Base-by-base conservation (phyloP, 2,113 vertebrate species). In the Ahaetulla prasina region DNA sequence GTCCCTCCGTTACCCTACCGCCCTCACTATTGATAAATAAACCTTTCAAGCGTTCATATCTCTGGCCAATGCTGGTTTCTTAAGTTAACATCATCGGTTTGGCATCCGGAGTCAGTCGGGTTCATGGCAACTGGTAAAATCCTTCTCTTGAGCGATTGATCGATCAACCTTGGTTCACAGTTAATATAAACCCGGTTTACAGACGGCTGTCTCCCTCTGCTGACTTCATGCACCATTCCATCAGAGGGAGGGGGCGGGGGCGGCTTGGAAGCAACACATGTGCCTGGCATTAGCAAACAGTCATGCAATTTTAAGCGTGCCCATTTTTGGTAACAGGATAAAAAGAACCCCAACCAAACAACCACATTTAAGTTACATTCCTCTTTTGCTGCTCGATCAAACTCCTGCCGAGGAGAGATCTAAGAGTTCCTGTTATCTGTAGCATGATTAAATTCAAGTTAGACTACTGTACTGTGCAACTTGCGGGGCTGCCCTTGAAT, bases 221-320 rank as follows among this genome's bases (percentile, higher is more conserved):
- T 74, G 68, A 80, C 18, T 39, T 39, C 68, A 39, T 80, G 68
- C 68, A 20, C 18, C 14, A 0, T 80, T 39, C 39, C 9, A 80
- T 39, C 7, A 7, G 47, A 86, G 85, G 22, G n/a, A 55, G n/a
- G 16, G 50, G 27, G n/a, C n/a, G n/a, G n/a, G 3, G n/a, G 53
- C 57, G 90, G 2, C 89, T 50, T 68, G 0, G 0, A 89, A 60
- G 60, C 0, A 16, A 0, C 30, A 20, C 45, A 80, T 25, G 27
- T 8, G 0, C 60, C 16, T 8, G 0, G 0, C 30, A 14, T 8
- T 0, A 4, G 4, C 14, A 0, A 16, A 23, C n/a, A 0, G 1
- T 2, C 1, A 18, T 18, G 18, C 18, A 12, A 2, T 20, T 23
- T 87, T 90, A 49, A 9, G 55, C 4, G 3, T 39, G 35, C 68